These are phyloP conservation scores for Phacellophora camtschatica DNA, from an alignment of 30 jellyfish, hydroid and myxozoan species.

Conservation along the genomic window DNA sequence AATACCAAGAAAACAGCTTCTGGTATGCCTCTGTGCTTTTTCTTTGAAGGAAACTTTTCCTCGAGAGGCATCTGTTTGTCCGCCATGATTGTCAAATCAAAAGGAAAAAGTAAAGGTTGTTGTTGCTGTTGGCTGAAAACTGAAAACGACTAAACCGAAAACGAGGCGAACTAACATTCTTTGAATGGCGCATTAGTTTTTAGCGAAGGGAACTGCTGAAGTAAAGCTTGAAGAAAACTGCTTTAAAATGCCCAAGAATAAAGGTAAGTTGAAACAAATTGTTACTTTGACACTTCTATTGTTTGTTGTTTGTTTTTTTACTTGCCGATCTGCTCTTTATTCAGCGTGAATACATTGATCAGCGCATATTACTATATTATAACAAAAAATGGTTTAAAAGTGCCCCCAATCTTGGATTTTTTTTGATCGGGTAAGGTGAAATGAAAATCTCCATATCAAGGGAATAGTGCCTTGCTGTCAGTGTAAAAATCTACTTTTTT, in stretches of 20 bases:
- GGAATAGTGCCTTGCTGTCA: too few relatives aligned
- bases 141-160: too few relatives aligned
- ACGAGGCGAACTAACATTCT: neutral
- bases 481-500: too few relatives aligned
- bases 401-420: too few relatives aligned
- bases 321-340: neutral
- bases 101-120: too few relatives aligned
- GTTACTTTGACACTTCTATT: neutral
- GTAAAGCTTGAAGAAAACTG: too few relatives aligned
- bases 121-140: too few relatives aligned
- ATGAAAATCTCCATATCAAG: too few relatives aligned
- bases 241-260: conserved; percentile 77
- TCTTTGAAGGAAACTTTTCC: conserved; percentile 24
- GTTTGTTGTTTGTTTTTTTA: neutral
- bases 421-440: too few relatives aligned
- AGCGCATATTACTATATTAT: too few relatives aligned
- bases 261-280: conserved; percentile 25
- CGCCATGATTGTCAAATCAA: too few relatives aligned
- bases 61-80: neutral
- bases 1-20: conserved; percentile 88
- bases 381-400: too few relatives aligned
- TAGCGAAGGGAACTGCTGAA: neutral
- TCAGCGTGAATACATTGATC: neutral
- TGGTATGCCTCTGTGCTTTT: conserved; percentile 93
- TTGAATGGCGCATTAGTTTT: neutral